A percentile compares a stretch with the other conserved stretches of the same genome.
phyloP scores from a whole-genome alignment of 1,140 invertebrate species.

The Saxidomus purpurata region DNA sequence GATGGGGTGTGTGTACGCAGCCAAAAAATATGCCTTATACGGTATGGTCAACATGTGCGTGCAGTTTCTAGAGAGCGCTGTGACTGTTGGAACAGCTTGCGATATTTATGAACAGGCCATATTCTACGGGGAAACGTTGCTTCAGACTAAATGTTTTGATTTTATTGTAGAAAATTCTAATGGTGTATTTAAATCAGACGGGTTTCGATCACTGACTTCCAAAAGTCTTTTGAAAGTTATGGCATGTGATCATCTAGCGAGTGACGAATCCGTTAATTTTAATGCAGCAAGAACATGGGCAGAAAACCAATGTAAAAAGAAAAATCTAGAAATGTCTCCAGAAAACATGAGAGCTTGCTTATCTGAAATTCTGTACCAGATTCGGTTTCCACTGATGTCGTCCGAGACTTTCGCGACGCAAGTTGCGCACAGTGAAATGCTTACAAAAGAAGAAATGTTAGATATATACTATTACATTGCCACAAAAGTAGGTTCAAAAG shows the following conservation, averaged over 20 bases:
- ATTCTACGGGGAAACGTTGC: conserved; percentile 43
- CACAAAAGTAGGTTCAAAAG: background rate
- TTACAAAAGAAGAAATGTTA: conserved; percentile 53
- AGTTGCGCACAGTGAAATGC: conserved; percentile 47
- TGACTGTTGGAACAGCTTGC: conserved; percentile 54
- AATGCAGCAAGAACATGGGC: conserved; percentile 55
- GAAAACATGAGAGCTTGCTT: background rate
- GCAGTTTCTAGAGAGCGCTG: conserved; percentile 53
- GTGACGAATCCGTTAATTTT: conserved; percentile 56
- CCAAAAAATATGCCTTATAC: conserved; percentile 55
- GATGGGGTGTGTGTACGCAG: conserved; percentile 56
- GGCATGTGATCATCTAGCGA: conserved; percentile 50
- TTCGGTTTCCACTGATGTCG: background rate
- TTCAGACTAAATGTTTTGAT: conserved; percentile 41
- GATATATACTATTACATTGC: conserved; percentile 64
- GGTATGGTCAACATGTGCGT: conserved; percentile 50
- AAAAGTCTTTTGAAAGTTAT: conserved; percentile 56
- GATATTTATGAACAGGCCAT: conserved; percentile 62
- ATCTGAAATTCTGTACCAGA: background rate
- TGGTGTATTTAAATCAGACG: conserved; percentile 54
- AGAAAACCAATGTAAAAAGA: conserved; percentile 39
- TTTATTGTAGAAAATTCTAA: conserved; percentile 61
- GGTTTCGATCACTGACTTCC: conserved; percentile 29
- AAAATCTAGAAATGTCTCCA: background rate
- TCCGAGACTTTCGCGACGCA: conserved; percentile 17